phyloP scores from a whole-genome alignment of 1,140 invertebrate genomes.

The Lepidurus apus region DNA sequence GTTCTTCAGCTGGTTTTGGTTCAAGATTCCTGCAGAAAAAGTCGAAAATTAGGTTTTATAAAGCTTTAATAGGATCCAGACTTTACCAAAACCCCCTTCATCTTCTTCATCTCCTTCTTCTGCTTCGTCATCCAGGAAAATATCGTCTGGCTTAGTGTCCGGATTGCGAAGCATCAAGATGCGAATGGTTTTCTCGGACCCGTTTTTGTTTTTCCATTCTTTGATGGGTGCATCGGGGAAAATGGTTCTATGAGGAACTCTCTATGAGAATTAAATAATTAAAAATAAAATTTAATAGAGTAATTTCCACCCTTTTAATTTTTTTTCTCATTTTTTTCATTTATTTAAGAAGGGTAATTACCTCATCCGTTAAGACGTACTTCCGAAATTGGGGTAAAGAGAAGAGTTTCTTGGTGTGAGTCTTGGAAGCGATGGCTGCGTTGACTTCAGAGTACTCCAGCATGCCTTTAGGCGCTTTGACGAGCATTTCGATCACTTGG shows the following conservation, averaged over 20 bases:
- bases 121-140: conserved; percentile 37
- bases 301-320: neutral
- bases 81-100: conserved; percentile 42
- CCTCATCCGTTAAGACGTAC: conserved; percentile 43
- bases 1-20: conserved; percentile 23
- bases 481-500: conserved; percentile 52
- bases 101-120: conserved; percentile 47
- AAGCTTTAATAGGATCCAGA: conserved; percentile 27
- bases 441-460: conserved; percentile 45
- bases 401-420: conserved; percentile 49
- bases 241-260: conserved; percentile 52
- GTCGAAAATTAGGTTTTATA: neutral
- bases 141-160: conserved; percentile 47
- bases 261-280: conserved; percentile 41
- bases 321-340: neutral
- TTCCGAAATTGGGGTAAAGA: conserved; percentile 8
- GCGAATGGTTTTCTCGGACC: conserved; percentile 50
- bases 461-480: conserved; percentile 46
- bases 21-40: conserved; percentile 17
- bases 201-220: conserved; percentile 53
- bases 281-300: conserved; percentile 19
- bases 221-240: conserved; percentile 53
- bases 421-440: conserved; percentile 46
- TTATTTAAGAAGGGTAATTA: conserved; percentile 36
- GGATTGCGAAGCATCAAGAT: conserved; percentile 52